Base-by-base conservation (phyloP, 2,797 vertebrate species). In the Scarus forsteni region DNA sequence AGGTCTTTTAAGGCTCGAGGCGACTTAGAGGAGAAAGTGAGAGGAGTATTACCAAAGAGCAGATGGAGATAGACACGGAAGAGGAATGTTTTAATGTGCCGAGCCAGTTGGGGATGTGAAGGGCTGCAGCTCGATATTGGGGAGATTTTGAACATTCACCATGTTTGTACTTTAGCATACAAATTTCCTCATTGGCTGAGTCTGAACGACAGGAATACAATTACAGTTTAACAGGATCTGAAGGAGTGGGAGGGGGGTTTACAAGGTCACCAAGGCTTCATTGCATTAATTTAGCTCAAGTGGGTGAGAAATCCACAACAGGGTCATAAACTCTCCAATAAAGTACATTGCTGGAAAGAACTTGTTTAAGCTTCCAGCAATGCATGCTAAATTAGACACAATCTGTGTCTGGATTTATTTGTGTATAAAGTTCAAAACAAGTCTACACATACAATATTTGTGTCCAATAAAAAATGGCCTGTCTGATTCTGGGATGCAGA, bases 141-240 rank as follows among this genome's bases (percentile, higher is more conserved):
- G 11, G 39, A 58, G 60, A 44, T 45, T 39, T 66, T 79, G 11
- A n/a, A 46, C 44, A 43, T 68, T 60, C 10, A 27, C 8, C 35
- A 18, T 34, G 72, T 66, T 60, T 45, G 15, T 55, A 50, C 39
- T 43, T 12, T 3, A 36, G 66, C 43, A 36, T 56, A 71, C 16
- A 77, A 12, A 78, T 70, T n/a, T 50, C 51, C 18, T 42, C 40
- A 2, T 19, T 46, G 53, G 38, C 18, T 46, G 10, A 13, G 10
- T 64, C 10, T 40, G 60, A 84, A 73, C 77, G 66, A 62, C 35
- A 69, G 62, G 57, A 77, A 71, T 44, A 64, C 74, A 80, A 62
- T 70, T 62, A 51, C 60, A 62, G 42, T 18, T 73, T 80, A 45
- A 73, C 40, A 53, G 61, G 61, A 42, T 73, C 52, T 73, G 16